Conservation (phyloP, 2,888 invertebrate genomes). For the Timandra comae region DNA sequence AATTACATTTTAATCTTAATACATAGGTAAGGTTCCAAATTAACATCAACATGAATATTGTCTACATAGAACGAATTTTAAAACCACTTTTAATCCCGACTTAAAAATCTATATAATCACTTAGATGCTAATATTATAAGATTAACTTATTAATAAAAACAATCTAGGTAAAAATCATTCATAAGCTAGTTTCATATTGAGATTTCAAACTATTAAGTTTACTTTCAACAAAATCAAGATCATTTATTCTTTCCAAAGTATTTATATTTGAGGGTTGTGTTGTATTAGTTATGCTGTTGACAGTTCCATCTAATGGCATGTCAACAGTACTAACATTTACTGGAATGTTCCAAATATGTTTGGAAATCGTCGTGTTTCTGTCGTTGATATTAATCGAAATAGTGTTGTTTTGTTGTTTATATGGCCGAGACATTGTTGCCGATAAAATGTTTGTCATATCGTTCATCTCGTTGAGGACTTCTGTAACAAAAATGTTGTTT, state of each 20-base stretch:
- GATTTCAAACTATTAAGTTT: conserved; percentile 53
- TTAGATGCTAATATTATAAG: too few relatives aligned
- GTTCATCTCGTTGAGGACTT: conserved; percentile 59
- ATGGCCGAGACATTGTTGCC: conserved; percentile 12
- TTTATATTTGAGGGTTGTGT: conserved; percentile 51
- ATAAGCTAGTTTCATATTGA: conserved; percentile 57
- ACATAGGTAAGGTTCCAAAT: too few relatives aligned
- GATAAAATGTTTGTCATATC: conserved; percentile 45
- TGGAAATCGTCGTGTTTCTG: conserved; percentile 31
- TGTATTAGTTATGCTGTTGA: conserved; percentile 24
- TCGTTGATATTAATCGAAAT: conserved; percentile 36
- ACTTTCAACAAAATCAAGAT: conserved; percentile 59
- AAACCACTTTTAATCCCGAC: too few relatives aligned
- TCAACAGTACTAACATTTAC: conserved; percentile 31
- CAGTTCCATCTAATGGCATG: conserved; percentile 29
- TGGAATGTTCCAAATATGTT: conserved; percentile 45
- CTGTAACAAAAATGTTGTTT: conserved; percentile 38
- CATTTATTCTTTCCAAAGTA: conserved; percentile 63
- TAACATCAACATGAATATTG: too few relatives aligned
- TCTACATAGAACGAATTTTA: too few relatives aligned
- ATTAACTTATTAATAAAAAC: too few relatives aligned
- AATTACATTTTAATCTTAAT: too few relatives aligned
- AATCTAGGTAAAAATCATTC: too few relatives aligned
- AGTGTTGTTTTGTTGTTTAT: conserved; percentile 6
- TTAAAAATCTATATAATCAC: too few relatives aligned